phyloP scores from a whole-genome alignment of 2,888 invertebrate species.

The Thecocarcelia acutangulata region DNA sequence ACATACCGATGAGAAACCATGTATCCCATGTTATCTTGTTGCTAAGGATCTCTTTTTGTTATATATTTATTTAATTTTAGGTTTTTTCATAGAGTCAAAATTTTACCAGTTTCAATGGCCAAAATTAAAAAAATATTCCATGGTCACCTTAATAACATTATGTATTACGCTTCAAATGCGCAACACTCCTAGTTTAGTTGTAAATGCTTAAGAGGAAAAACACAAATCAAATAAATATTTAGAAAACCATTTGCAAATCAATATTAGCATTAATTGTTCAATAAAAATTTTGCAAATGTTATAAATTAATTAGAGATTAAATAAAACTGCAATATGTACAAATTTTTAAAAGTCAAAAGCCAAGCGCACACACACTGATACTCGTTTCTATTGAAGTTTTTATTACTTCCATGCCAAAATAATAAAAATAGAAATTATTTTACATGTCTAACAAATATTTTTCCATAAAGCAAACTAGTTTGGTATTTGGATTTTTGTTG shows the following conservation, averaged over 20 bases:
- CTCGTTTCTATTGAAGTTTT: not conserved
- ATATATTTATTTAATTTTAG: no score
- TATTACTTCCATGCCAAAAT: not conserved
- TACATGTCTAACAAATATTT: not conserved
- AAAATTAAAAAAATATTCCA: no score
- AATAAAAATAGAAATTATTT: no score
- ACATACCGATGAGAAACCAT: no score
- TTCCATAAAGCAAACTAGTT: not conserved
- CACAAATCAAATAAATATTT: constrained; percentile 6
- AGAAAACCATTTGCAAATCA: constrained; percentile 27
- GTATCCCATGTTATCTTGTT: no score
- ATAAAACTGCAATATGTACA: not conserved
- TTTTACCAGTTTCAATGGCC: no score
- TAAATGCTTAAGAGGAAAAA: constrained; percentile 29
- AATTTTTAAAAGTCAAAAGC: not conserved
- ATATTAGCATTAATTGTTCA: constrained; percentile 42
- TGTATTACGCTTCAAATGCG: constrained; percentile 6
- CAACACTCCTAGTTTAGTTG: constrained; percentile 21
- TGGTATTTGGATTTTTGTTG: constrained; percentile 1
- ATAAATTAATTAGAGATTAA: constrained; percentile 47
- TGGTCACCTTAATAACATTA: constrained; percentile 17
- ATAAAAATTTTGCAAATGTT: constrained; percentile 43
- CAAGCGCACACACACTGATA: no score
- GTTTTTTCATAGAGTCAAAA: no score
- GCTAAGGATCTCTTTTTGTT: no score